Base-by-base conservation (phyloP, 2,888 invertebrate genomes). In the Cantharis flavilabris region DNA sequence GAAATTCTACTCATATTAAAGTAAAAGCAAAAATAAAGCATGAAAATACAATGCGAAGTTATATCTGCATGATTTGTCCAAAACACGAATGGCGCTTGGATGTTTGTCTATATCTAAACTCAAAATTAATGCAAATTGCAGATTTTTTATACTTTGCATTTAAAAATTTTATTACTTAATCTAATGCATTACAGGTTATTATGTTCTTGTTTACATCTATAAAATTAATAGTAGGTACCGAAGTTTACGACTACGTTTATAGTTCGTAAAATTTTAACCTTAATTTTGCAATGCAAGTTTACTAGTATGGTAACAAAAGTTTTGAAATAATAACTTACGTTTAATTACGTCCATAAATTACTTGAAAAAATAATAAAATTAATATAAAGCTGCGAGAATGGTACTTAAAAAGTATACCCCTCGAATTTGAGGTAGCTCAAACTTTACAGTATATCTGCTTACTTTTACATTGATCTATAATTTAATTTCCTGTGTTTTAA, bases 181-280 rank as follows among this genome's bases (percentile, higher is more conserved):
- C 49, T 67, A 75, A 75, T 63, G 64, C 70, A 72, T 69, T 71
- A 74, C 49, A 65, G 49, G 64, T 73, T 76, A 76, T 75, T 74
- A 28, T 62, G 65, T 79, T 63, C 73, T 75, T 79, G 74, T 79
- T 79, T 79, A 79, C 76, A 74, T 74, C 71, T 67, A 76, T 76
- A 76, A 79, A 79, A 76, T 79, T 76, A 79, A 74, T 74, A 79
- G 73, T 78, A 67, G 65, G 65, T 67, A 76, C 65, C 73, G 26
- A 73, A 76, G 69, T 79, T 77, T 77, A 77, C 77, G 77, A 73
- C 67, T 71, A 73, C 73, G 20, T 77, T 79, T 76, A 79, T 70
- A 72, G 76, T 76, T 72, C 73, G 70, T 74, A 79, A 73, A 79
- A 74, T 33, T 77, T 77, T 67, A 28, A 18, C 64, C 70, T 75